A percentile compares a stretch with the other conserved stretches of the same genome.
Evolutionary conservation across 2,797 vertebrate genomes (phyloP).

Genomic region (Propithecus perrieri): DNA sequence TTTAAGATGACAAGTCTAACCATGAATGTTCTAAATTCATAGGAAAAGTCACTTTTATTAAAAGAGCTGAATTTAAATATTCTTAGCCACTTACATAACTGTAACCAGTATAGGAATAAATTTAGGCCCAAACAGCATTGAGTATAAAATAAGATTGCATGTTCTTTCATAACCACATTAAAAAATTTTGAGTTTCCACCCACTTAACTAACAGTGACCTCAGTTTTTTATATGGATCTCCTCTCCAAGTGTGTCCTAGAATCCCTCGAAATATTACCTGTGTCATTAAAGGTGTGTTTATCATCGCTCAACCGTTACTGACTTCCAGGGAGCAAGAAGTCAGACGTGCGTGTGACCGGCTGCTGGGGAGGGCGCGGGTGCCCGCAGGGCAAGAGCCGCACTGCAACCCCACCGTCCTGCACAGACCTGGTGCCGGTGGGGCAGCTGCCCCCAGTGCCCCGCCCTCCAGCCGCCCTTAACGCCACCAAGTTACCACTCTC

Average conservation of each 20-base stretch:
- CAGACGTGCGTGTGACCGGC: accelerated
- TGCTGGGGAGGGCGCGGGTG: not conserved
- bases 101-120: not conserved
- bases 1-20: not conserved
- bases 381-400: accelerated
- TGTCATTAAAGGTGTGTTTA: not conserved
- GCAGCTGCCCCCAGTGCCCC: not conserved
- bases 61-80: conserved; percentile 26
- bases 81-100: not conserved
- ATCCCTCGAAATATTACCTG: not conserved
- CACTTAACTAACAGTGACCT: not conserved
- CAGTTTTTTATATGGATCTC: not conserved
- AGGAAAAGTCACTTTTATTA: not conserved
- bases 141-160: not conserved
- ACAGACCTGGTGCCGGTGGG: accelerated
- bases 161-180: not conserved
- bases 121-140: not conserved
- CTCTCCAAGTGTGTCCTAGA: not conserved
- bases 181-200: not conserved
- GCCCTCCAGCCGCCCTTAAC: not conserved
- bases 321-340: not conserved
- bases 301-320: not conserved
- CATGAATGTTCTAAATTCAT: not conserved
- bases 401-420: not conserved
- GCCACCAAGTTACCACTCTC: not conserved